phyloP scores from a whole-genome alignment of 2,113 vertebrate genomes.

The Pholis gunnellus region DNA sequence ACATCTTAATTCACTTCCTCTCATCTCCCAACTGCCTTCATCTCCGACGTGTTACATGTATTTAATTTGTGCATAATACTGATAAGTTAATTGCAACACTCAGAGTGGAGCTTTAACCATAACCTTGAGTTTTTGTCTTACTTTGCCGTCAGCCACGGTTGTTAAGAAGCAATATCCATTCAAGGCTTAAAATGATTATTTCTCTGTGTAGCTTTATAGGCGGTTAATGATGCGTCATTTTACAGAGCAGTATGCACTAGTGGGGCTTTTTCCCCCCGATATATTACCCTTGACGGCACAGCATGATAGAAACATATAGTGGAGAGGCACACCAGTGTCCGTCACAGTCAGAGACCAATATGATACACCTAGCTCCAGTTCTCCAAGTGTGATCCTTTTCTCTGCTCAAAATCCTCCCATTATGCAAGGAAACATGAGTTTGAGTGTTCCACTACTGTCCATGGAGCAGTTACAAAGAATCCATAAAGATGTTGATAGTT shows the following conservation, averaged over 20 bases:
- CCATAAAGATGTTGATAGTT: neutral
- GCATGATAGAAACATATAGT: neutral
- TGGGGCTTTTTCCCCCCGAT: neutral
- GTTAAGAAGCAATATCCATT: slow-evolving; percentile 11
- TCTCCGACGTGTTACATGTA: neutral
- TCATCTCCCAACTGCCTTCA: slow-evolving; percentile 16
- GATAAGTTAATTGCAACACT: slow-evolving; percentile 27
- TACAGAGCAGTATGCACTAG: slow-evolving; percentile 8
- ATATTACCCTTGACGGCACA: slow-evolving; percentile 3
- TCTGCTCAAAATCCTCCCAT: neutral
- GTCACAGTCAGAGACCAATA: neutral
- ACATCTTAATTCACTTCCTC: slow-evolving; percentile 23
- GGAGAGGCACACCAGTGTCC: neutral
- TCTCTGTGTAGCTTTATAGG: slow-evolving; percentile 18
- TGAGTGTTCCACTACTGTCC: neutral
- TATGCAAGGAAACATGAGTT: neutral
- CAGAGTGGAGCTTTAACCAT: neutral
- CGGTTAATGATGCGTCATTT: slow-evolving; percentile 13
- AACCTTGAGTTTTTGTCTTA: slow-evolving; percentile 17
- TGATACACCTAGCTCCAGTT: neutral
- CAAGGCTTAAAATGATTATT: slow-evolving; percentile 11
- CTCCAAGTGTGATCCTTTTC: neutral
- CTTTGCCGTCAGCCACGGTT: neutral
- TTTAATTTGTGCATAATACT: slow-evolving; percentile 22
- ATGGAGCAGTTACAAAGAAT: neutral